Evolutionary conservation across 2,888 invertebrate species (phyloP).

Genomic region (Chouioia cunea): DNA sequence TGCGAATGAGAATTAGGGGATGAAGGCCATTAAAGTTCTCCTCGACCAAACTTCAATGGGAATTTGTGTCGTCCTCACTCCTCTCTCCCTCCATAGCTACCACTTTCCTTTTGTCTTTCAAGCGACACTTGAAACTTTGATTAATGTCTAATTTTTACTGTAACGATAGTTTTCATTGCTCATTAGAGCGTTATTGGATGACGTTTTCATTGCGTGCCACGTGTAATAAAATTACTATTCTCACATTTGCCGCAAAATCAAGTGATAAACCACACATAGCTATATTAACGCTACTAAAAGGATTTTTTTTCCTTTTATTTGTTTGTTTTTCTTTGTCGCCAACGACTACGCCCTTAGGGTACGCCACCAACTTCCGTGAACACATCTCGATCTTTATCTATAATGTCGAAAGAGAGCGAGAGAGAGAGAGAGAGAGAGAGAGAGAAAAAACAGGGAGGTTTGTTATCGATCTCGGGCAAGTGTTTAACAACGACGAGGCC

Average conservation of each 20-base stretch:
- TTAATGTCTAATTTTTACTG: conserved; percentile 18
- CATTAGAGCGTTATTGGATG: too few species aligned
- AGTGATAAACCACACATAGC: too few species aligned
- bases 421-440: conserved; percentile 38
- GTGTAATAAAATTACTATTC: too few species aligned
- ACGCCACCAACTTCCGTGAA: conserved; percentile 38
- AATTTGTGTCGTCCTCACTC: background rate
- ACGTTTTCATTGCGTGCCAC: too few species aligned
- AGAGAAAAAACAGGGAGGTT: background rate
- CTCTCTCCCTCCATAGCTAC: too few species aligned
- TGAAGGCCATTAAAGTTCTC: conserved; percentile 32
- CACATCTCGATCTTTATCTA: conserved; percentile 51
- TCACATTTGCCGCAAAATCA: too few species aligned
- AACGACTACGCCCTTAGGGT: conserved; percentile 27
- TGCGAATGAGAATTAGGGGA: conserved; percentile 37
- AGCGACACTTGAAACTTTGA: conserved; percentile 29
- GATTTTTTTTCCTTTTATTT: too few species aligned
- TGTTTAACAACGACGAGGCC: too few species aligned
- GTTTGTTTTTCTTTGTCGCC: too few species aligned
- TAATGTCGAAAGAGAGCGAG: conserved; percentile 54
- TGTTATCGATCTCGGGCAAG: too few species aligned
- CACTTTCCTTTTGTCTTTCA: background rate
- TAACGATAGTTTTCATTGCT: conserved; percentile 38
- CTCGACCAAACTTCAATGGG: conserved; percentile 28
- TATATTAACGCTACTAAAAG: too few species aligned